Base-by-base conservation (phyloP, 2,797 vertebrate species). In the Pipistrellus kuhlii region DNA sequence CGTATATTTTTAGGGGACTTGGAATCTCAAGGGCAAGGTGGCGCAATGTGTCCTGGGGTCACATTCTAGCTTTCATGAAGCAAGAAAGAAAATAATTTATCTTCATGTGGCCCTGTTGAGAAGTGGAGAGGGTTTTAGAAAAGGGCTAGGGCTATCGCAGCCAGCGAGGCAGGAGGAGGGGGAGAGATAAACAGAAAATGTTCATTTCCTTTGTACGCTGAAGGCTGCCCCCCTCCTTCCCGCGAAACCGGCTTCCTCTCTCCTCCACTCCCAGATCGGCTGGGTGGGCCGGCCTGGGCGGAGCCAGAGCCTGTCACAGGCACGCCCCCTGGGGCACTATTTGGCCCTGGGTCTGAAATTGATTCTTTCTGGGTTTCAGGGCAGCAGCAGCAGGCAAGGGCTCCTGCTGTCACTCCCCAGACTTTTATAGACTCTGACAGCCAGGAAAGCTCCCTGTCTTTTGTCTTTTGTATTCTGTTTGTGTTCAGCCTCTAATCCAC, bases 391-490 rank as follows among this genome's bases (percentile, higher is more conserved):
- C 84, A 93, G 90, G 93, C 81, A 23, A 41, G 71, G 82, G 85
- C 94, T 93, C 30, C 90, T 71, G 91, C 91, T 93, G 86, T 93
- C 96, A 95, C 83, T 91, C 66, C 68, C 32, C 66, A 94, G 96
- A 94, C 90, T 95, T 96, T 94, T 94, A 94, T 94, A 76, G 94
- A 84, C 55, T 94, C 96, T 95, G 96, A 96, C 84, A 93, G 94
- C 93, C 88, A 64, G 20, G 21, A 76, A 82, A 46, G 78, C 89
- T 73, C 80, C 72, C 83, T 44, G 80, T 78, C 95, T 92, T 88
- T 89, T 88, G 89, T 96, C 94, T 91, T 97, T 96, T 95, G 89
- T 96, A 73, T 96, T 97, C 96, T 80, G 84, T 77, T 81, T 94
- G 86, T 38, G 82, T 77, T 81, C 48, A 41, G 95, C 84, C 89